Conservation (phyloP, 2,113 vertebrate genomes). For the Thalassoma bifasciatum region DNA sequence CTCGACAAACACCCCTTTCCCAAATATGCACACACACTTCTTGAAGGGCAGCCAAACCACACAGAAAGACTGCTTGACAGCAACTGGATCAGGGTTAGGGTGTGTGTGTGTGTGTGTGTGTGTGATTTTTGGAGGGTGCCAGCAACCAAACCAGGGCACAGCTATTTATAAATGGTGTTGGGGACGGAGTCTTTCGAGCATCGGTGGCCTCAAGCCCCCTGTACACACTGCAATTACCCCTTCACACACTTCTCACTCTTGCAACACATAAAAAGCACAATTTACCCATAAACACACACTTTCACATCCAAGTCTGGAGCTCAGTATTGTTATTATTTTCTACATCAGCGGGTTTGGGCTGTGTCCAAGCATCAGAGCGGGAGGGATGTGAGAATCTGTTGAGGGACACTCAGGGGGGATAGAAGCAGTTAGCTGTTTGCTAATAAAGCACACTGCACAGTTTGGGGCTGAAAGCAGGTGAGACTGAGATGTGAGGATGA, state of each 20-base stretch:
- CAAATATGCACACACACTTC: slow-evolving; percentile 56
- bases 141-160: slow-evolving; percentile 75
- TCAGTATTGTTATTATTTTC: slow-evolving; percentile 46
- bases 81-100: slow-evolving; percentile 63
- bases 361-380: slow-evolving; percentile 30
- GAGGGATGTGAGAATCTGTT: slow-evolving; percentile 45
- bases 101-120: slow-evolving; percentile 29
- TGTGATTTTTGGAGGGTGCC: slow-evolving; percentile 56
- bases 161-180: slow-evolving; percentile 75
- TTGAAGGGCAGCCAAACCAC: slow-evolving; percentile 82
- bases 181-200: slow-evolving; percentile 68
- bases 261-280: slow-evolving; percentile 24
- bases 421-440: slow-evolving; percentile 60
- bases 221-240: slow-evolving; percentile 2
- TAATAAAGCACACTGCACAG: slow-evolving; percentile 70
- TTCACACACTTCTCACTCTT: slow-evolving; percentile 8
- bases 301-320: slow-evolving; percentile 26
- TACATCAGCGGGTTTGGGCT: slow-evolving; percentile 17
- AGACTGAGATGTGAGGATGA: slow-evolving; percentile 34
- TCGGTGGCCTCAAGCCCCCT: slow-evolving; percentile 43
- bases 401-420: slow-evolving; percentile 51
- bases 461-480: slow-evolving; percentile 54
- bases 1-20: slow-evolving; percentile 43
- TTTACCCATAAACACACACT: slow-evolving; percentile 13
- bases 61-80: slow-evolving; percentile 55